Percentiles rank a stretch among this genome's conserved stretches.
These are phyloP conservation scores for Ormyrus labotus DNA, from an alignment of 2,888 invertebrate species.

Conservation along the genomic window DNA sequence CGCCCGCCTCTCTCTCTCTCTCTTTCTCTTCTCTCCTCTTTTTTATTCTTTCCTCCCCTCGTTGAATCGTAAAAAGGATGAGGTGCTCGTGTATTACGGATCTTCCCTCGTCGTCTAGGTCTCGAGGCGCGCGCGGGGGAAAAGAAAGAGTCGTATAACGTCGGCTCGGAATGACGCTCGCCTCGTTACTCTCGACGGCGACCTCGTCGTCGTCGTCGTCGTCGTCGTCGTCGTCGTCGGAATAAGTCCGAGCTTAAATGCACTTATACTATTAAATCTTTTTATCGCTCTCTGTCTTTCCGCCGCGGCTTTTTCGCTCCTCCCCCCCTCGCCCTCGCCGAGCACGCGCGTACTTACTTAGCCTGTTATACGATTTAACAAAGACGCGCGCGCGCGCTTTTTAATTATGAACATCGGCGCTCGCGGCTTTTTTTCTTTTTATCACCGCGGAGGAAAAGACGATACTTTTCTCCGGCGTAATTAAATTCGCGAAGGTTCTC, in stretches of 20 bases:
- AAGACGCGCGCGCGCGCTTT: conserved; percentile 16
- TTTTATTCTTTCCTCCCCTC: conserved; percentile 38
- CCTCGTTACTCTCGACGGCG: conserved; percentile 57
- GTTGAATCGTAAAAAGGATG: conserved; percentile 53
- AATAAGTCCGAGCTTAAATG: conserved; percentile 54
- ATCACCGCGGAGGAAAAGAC: too few species aligned
- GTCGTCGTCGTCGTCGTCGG: conserved; percentile 55
- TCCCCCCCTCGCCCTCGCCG: too few species aligned
- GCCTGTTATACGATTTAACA: conserved; percentile 24
- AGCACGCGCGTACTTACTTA: background rate
- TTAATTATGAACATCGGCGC: conserved; percentile 33
- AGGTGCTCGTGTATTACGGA: conserved; percentile 47
- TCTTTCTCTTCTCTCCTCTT: conserved; percentile 26
- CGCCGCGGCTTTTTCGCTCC: background rate
- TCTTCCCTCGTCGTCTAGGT: conserved; percentile 30
- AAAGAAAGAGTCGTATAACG: conserved; percentile 18
- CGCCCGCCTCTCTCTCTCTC: conserved; percentile 22
- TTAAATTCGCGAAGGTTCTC: conserved; percentile 30
- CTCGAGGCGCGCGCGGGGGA: background rate
- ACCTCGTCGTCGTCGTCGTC: conserved; percentile 54
- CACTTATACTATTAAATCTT: conserved; percentile 57
- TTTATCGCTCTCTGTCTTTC: conserved; percentile 6
- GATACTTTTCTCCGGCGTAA: background rate
- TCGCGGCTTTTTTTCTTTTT: background rate
- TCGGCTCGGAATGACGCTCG: conserved; percentile 57